Conservation (phyloP, 2,113 vertebrate genomes). For the Myotis lucifugus region DNA sequence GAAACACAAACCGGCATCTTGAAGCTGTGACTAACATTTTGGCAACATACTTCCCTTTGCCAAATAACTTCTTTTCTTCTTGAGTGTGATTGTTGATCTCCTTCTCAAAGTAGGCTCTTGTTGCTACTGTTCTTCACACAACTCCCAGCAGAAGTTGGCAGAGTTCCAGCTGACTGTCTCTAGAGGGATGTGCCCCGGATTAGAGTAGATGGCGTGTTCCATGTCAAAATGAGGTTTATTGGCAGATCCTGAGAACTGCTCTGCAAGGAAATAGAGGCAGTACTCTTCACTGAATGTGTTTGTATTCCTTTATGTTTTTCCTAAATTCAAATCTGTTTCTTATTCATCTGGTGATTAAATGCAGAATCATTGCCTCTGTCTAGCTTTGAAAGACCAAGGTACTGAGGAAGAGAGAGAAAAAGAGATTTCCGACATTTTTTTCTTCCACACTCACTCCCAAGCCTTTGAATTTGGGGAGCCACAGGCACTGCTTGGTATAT, state of each 20-base stretch:
- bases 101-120: conserved; percentile 70
- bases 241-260: conserved; percentile 2
- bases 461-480: background rate
- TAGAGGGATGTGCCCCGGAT: conserved; percentile 42
- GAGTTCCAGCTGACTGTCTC: conserved; percentile 26
- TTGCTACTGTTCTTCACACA: conserved; percentile 62
- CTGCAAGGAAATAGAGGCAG: conserved; percentile 34
- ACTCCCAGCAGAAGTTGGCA: conserved; percentile 56
- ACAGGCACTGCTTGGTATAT: background rate
- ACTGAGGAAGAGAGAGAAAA: background rate
- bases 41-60: conserved; percentile 63
- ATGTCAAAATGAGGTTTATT: conserved; percentile 37
- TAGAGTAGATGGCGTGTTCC: conserved; percentile 45
- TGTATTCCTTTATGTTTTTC: conserved; percentile 16
- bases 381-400: conserved; percentile 3
- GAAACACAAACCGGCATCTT: conserved; percentile 57
- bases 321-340: conserved; percentile 55
- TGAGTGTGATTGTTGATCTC: conserved; percentile 68
- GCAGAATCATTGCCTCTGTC: conserved; percentile 44
- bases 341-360: conserved; percentile 43
- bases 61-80: conserved; percentile 75
- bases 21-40: conserved; percentile 74
- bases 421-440: background rate
- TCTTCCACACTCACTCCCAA: background rate
- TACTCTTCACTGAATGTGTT: background rate